Conservation (phyloP, 92 coral and sea anemone species). For the Paramuricea clavata region DNA sequence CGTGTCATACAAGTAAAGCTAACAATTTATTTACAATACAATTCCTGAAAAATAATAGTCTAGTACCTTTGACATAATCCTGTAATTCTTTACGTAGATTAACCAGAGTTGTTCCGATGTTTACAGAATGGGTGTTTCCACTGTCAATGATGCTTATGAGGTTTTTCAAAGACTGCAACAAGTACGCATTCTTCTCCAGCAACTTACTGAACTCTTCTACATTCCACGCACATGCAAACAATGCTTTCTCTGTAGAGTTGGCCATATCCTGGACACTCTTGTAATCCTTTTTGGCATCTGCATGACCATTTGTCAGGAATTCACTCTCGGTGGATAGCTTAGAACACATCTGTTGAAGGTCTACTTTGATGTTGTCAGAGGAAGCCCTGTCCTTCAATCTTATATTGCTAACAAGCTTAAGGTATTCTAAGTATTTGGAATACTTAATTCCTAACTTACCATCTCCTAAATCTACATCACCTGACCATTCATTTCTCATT, state of each 20-base stretch:
- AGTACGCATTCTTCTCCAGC: constrained; percentile 45
- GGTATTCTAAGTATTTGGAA: constrained; percentile 31
- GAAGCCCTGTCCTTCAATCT: constrained; percentile 42
- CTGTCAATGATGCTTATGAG: no score
- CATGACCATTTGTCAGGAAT: constrained; percentile 36
- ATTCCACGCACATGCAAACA: constrained; percentile 73
- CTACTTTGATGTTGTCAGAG: constrained; percentile 30
- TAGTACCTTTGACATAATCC: constrained; percentile 9
- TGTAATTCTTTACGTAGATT: not conserved
- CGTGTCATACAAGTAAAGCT: no score
- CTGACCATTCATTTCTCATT: constrained; percentile 52
- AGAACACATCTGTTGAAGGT: constrained; percentile 33
- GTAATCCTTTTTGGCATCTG: constrained; percentile 43
- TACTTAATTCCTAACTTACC: constrained; percentile 38
- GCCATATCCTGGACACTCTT: not conserved
- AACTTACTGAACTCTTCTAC: constrained; percentile 61
- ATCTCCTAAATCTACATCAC: constrained; percentile 55
- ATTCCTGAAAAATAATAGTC: no score
- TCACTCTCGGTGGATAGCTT: constrained; percentile 25
- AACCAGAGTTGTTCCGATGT: not conserved
- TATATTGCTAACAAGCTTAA: constrained; percentile 46
- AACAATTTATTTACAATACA: no score
- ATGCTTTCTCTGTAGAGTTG: constrained; percentile 62
- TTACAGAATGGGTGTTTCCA: no score
- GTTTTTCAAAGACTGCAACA: constrained; percentile 8